Evolutionary conservation across 2,888 invertebrate species (phyloP).

Genomic region (Poecilobothrus nobilitatus): DNA sequence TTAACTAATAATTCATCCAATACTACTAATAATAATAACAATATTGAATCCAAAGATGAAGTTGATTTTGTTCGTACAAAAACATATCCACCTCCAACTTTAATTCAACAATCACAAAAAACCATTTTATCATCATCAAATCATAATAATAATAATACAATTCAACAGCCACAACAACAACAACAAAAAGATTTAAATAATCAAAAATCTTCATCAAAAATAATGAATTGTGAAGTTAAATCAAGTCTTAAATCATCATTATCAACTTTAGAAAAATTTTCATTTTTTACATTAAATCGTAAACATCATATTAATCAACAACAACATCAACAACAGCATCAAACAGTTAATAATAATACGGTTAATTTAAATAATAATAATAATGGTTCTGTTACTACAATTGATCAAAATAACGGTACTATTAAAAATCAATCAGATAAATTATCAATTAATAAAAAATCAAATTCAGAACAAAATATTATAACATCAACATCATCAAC

Average conservation of each 20-base stretch:
- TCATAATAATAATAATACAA: constrained; percentile 9
- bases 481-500: constrained; percentile 3
- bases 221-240: constrained; percentile 24
- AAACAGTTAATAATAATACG: constrained; percentile 10
- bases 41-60: constrained; percentile 34
- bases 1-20: constrained; percentile 19
- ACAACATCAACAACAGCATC: constrained; percentile 13
- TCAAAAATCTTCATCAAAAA: constrained; percentile 18
- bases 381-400: not conserved
- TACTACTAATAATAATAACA: constrained; percentile 21
- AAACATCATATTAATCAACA: not conserved
- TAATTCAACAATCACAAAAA: not conserved
- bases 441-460: constrained; percentile 13
- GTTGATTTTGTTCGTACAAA: constrained; percentile 34
- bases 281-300: constrained; percentile 21
- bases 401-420: constrained; percentile 21
- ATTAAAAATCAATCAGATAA: constrained; percentile 14
- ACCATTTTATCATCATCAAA: constrained; percentile 2
- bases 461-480: constrained; percentile 9
- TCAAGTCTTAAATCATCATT: constrained; percentile 23
- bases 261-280: constrained; percentile 23
- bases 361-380: constrained; percentile 8
- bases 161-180: not conserved
- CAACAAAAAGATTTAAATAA: constrained; percentile 17
- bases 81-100: constrained; percentile 7